These are phyloP conservation scores for Embiotoca jacksoni DNA, from an alignment of 2,113 vertebrate species.

Conservation along the genomic window DNA sequence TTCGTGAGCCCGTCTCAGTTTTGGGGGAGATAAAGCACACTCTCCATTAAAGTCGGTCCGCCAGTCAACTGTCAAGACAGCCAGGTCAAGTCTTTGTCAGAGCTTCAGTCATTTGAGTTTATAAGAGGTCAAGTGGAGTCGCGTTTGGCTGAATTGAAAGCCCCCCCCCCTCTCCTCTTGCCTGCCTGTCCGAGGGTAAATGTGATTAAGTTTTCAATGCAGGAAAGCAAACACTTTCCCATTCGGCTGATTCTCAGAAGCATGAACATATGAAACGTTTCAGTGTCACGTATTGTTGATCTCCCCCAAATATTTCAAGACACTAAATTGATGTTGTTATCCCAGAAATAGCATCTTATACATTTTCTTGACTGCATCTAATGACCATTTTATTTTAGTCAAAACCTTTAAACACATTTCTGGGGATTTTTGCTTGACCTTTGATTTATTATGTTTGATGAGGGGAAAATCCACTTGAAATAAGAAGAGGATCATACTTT, in stretches of 20 bases:
- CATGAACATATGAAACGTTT: conserved; percentile 1
- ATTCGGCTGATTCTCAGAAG: conserved; percentile 42
- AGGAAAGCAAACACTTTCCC: conserved; percentile 60
- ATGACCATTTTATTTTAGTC: no score
- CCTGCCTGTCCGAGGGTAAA: conserved; percentile 50
- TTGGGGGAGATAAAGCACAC: conserved; percentile 36
- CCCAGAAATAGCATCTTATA: not conserved
- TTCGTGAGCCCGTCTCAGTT: conserved; percentile 52
- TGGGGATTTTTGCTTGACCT: no score
- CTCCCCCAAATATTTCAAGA: not conserved
- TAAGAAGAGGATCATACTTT: not conserved
- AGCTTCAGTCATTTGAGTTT: conserved; percentile 69
- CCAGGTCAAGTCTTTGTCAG: conserved; percentile 53
- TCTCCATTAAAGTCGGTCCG: conserved; percentile 32
- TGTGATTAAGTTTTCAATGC: conserved; percentile 71
- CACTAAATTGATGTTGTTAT: not conserved
- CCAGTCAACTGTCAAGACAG: conserved; percentile 41
- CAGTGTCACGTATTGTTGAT: not conserved
- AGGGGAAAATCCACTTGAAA: not conserved
- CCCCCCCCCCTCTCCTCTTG: not conserved
- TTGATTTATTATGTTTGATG: not conserved
- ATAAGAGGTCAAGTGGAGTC: conserved; percentile 67
- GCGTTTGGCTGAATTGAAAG: conserved; percentile 43
- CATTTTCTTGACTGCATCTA: not conserved
- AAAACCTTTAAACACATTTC: no score